These are phyloP conservation scores for Linnaemya tessellans DNA, from an alignment of 2,888 invertebrate species.

Conservation along the genomic window DNA sequence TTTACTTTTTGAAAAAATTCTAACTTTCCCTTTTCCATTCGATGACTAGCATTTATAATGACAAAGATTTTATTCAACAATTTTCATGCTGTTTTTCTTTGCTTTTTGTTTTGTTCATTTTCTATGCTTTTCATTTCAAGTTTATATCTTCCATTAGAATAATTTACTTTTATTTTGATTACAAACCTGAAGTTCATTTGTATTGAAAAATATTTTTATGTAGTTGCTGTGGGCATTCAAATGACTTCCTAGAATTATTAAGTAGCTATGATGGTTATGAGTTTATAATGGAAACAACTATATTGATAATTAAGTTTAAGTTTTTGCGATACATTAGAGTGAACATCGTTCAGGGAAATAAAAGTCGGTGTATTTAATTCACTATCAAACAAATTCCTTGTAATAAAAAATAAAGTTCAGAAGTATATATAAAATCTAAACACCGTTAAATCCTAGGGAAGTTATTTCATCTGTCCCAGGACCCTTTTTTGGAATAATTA, in stretches of 20 bases:
- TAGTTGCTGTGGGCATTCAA: not conserved
- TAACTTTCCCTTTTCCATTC: not conserved
- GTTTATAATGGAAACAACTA: slow-evolving; percentile 5
- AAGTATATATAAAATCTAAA: not conserved
- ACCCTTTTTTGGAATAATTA: no score
- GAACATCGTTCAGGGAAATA: not conserved
- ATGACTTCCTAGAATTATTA: slow-evolving; percentile 7
- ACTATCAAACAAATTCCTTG: not conserved
- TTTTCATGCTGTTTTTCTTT: not conserved
- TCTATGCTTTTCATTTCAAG: slow-evolving; percentile 41
- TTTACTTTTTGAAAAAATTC: not conserved
- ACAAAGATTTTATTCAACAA: slow-evolving; percentile 14
- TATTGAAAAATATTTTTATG: slow-evolving; percentile 37
- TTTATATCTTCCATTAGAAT: slow-evolving; percentile 59
- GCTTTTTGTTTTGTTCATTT: not conserved
- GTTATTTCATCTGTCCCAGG: no score
- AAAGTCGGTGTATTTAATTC: not conserved
- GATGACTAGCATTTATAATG: not conserved
- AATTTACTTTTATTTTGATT: slow-evolving; percentile 49
- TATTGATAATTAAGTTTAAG: slow-evolving; percentile 34
- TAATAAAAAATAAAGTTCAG: not conserved
- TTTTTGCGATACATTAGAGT: not conserved
- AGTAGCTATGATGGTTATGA: not conserved
- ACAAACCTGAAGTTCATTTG: slow-evolving; percentile 44
- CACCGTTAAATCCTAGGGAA: no score